Percentiles rank a stretch among this genome's conserved stretches.
These are phyloP conservation scores for Oxyura jamaicensis DNA, from an alignment of 2,113 vertebrate species.

Conservation along the genomic window DNA sequence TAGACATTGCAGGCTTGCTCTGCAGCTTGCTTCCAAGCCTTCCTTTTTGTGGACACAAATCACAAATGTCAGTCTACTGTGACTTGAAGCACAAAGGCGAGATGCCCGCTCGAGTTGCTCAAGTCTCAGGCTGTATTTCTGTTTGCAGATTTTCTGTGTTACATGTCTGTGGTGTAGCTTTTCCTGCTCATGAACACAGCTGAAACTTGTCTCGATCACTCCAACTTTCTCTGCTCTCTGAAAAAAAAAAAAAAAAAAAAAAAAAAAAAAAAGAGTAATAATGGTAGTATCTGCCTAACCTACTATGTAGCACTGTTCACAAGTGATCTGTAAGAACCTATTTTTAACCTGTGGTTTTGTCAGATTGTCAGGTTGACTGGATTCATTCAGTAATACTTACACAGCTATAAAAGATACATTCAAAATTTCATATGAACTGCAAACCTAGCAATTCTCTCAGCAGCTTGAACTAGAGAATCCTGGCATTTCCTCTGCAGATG, in stretches of 20 bases:
- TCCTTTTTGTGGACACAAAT: constrained; percentile 18
- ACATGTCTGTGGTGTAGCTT: constrained; percentile 18
- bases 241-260: background rate
- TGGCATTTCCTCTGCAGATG: constrained; percentile 30
- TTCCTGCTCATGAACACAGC: background rate
- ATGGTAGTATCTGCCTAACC: background rate
- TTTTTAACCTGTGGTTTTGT: constrained; percentile 29
- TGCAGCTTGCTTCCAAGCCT: background rate
- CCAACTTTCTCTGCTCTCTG: background rate
- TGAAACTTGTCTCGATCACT: background rate
- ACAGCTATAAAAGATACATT: background rate
- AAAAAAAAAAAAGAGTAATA: background rate
- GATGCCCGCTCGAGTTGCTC: background rate
- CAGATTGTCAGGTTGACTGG: background rate
- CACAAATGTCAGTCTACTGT: background rate
- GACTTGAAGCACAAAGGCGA: background rate
- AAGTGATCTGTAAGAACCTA: background rate
- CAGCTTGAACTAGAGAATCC: background rate
- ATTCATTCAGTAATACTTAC: background rate
- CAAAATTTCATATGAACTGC: background rate
- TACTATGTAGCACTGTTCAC: background rate
- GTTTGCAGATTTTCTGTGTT: background rate
- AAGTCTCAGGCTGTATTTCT: background rate
- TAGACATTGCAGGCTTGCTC: background rate
- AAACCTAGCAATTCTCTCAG: background rate